Evolutionary conservation across 2,113 vertebrate species (phyloP).

Genomic region (Mustela nigripes): DNA sequence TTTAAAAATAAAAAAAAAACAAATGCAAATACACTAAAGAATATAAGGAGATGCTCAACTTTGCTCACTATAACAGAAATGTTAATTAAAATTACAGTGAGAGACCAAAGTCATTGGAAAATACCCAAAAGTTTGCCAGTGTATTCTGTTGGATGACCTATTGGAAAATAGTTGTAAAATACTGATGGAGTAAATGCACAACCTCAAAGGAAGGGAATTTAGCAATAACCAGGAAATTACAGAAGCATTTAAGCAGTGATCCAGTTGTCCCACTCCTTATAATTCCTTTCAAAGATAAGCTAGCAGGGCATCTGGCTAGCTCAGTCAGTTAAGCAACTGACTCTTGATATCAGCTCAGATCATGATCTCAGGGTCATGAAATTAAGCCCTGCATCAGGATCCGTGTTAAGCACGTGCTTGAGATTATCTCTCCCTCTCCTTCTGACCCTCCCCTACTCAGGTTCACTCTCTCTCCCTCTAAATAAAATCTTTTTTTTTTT

Average conservation of each 20-base stretch:
- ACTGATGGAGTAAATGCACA: not conserved
- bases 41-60: not conserved
- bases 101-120: not conserved
- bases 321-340: no score
- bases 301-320: no score
- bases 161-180: not conserved
- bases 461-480: no score
- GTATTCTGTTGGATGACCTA: not conserved
- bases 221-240: not conserved
- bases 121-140: not conserved
- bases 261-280: not conserved
- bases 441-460: no score
- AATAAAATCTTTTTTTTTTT: no score
- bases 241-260: not conserved
- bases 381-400: no score
- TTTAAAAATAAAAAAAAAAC: not conserved
- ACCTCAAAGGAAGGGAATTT: not conserved
- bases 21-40: not conserved
- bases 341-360: no score
- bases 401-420: no score
- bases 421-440: no score
- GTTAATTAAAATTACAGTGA: not conserved
- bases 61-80: not conserved
- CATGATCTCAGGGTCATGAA: no score
- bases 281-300: no score